A percentile compares a stretch with the other conserved stretches of the same genome.
Conservation (phyloP, 2,888 invertebrate genomes). For the Lepeophtheirus nordmannii region DNA sequence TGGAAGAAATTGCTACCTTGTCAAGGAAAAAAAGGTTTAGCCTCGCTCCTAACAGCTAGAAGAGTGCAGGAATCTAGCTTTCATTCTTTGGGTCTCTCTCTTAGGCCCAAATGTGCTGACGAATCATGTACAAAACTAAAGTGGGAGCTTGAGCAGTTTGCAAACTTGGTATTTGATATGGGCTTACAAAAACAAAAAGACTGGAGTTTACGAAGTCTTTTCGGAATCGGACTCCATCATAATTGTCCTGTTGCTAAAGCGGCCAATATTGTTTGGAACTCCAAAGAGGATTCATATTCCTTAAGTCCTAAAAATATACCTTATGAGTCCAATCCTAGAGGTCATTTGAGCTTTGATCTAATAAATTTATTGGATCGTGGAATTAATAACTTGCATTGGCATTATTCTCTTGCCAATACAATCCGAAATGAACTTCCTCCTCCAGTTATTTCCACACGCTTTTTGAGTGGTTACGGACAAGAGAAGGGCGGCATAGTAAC, state of each 20-base stretch:
- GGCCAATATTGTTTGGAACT: conserved; percentile 66
- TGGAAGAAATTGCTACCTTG: conserved; percentile 96
- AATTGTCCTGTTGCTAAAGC: conserved; percentile 62
- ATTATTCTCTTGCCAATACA: conserved; percentile 40
- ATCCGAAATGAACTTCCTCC: conserved; percentile 38
- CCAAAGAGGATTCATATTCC: conserved; percentile 40
- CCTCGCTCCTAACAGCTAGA: conserved; percentile 2
- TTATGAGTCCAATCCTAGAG: not conserved
- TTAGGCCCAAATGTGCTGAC: conserved; percentile 55
- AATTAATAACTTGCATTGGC: conserved; percentile 47
- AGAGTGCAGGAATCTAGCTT: conserved; percentile 71
- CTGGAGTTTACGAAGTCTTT: conserved; percentile 72
- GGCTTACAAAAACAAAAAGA: conserved; percentile 39
- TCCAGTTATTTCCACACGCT: conserved; percentile 51
- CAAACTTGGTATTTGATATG: conserved; percentile 67
- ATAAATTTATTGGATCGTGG: conserved; percentile 38
- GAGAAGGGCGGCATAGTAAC: conserved; percentile 77
- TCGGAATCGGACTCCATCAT: conserved; percentile 66
- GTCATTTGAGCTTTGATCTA: conserved; percentile 53
- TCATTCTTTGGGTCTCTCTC: conserved; percentile 72
- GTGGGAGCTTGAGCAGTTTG: conserved; percentile 65
- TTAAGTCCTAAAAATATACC: conserved; percentile 1
- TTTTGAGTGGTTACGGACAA: conserved; percentile 60
- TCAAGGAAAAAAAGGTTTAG: conserved; percentile 46
- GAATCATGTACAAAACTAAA: conserved; percentile 43